Conservation (phyloP, 2,888 invertebrate genomes). For the Gastrophysa polygoni region DNA sequence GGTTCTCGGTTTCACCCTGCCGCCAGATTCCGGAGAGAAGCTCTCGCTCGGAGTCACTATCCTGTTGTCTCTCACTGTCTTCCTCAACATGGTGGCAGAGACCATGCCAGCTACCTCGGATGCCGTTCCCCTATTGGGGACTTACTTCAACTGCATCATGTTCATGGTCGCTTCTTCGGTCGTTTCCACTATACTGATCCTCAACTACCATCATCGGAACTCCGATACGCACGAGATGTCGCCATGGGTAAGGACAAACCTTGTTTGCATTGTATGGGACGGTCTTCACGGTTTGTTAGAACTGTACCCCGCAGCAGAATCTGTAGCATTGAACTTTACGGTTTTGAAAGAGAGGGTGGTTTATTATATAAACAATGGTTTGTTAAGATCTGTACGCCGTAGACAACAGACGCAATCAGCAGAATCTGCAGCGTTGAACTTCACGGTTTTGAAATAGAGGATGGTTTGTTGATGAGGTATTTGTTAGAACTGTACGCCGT, state of each 20-base stretch:
- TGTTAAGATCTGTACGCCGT: no score
- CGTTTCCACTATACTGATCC: conserved; percentile 95
- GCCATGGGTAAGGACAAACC: conserved; percentile 94
- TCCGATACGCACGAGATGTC: conserved; percentile 98
- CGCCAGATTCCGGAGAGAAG: conserved; percentile 99
- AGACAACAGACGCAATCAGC: no score
- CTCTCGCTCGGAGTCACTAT: conserved; percentile 96
- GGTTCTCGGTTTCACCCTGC: conserved; percentile 95
- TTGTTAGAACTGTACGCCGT: no score
- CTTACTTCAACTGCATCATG: conserved; percentile 99
- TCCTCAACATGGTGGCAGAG: conserved; percentile 97
- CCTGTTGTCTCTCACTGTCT: conserved; percentile 95
- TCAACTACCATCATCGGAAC: conserved; percentile 97
- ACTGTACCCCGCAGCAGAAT: no score
- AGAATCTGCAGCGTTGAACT: no score
- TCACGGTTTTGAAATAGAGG: no score
- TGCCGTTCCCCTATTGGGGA: conserved; percentile 88
- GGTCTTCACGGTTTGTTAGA: no score
- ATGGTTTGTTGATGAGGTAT: no score
- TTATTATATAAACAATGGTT: no score
- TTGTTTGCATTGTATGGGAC: no score
- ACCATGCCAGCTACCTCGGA: conserved; percentile 98
- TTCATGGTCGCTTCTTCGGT: conserved; percentile 99
- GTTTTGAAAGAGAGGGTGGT: no score
- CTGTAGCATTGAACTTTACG: no score